phyloP scores from a whole-genome alignment of 2,888 invertebrate genomes.

The Drosophila siamana region DNA sequence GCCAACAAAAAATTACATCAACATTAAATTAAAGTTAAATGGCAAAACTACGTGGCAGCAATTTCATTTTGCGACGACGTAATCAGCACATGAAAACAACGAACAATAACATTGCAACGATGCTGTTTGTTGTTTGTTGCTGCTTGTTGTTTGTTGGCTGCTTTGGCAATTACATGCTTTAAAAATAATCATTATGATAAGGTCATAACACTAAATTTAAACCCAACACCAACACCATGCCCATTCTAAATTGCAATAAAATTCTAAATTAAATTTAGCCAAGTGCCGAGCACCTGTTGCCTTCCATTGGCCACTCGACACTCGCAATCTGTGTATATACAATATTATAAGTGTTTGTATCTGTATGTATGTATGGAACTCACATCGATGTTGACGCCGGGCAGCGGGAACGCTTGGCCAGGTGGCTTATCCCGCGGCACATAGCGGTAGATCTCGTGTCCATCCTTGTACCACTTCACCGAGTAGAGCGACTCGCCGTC shows the following conservation, averaged over 20 bases:
- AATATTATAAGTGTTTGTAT: too few species aligned
- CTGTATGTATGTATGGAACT: constrained; percentile 86
- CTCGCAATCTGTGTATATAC: too few species aligned
- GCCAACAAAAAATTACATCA: constrained; percentile 75
- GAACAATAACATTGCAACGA: constrained; percentile 35
- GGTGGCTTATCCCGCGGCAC: constrained; percentile 93
- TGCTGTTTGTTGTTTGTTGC: neutral
- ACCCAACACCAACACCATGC: constrained; percentile 7
- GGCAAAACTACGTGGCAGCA: constrained; percentile 81
- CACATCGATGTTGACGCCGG: constrained; percentile 94
- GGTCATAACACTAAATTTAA: constrained; percentile 72
- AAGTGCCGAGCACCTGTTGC: constrained; percentile 58
- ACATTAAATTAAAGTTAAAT: constrained; percentile 82
- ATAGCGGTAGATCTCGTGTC: constrained; percentile 94
- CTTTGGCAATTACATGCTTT: constrained; percentile 72
- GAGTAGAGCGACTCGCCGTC: constrained; percentile 94
- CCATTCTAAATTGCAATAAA: constrained; percentile 72
- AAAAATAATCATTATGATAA: constrained; percentile 79
- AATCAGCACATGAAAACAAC: constrained; percentile 61
- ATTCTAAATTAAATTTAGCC: constrained; percentile 76
- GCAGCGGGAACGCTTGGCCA: constrained; percentile 91
- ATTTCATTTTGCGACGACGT: constrained; percentile 69
- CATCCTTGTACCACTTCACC: constrained; percentile 97
- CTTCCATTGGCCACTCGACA: too few species aligned
- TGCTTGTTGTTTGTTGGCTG: constrained; percentile 15